Evolutionary conservation across 2,113 vertebrate species (phyloP).

Genomic region (Porphyrio hochstetteri): DNA sequence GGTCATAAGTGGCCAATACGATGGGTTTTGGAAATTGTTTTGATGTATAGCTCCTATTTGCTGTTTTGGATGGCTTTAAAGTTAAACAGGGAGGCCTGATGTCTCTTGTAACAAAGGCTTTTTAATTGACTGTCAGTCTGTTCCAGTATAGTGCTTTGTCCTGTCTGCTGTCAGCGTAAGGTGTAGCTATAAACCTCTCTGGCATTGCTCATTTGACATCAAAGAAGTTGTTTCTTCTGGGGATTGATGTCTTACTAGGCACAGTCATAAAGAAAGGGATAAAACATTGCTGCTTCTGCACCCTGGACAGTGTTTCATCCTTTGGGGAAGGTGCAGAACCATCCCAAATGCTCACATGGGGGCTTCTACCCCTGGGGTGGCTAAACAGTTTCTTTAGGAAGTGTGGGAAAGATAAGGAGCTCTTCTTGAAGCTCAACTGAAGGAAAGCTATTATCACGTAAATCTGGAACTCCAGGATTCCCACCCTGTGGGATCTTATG

Average conservation of each 20-base stretch:
- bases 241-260: constrained; percentile 36
- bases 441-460: rapidly evolving
- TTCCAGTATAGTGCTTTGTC: constrained; percentile 17
- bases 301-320: background rate
- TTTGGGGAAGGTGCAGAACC: background rate
- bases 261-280: background rate
- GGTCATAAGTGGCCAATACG: background rate
- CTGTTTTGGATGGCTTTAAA: constrained; percentile 16
- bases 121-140: constrained; percentile 47
- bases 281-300: background rate
- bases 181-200: constrained; percentile 10
- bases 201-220: background rate
- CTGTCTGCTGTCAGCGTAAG: constrained; percentile 39
- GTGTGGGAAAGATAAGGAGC: background rate
- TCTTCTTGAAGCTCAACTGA: background rate
- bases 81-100: background rate
- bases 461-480: background rate
- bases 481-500: background rate
- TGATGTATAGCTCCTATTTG: background rate
- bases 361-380: background rate
- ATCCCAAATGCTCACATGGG: background rate
- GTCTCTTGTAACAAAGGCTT: constrained; percentile 5
- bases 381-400: background rate
- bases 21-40: background rate
- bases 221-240: constrained; percentile 16